Percentiles rank a stretch among this genome's conserved stretches.
Evolutionary conservation across 2,888 invertebrate genomes (phyloP).

Genomic region (Sarcophaga carnaria): DNA sequence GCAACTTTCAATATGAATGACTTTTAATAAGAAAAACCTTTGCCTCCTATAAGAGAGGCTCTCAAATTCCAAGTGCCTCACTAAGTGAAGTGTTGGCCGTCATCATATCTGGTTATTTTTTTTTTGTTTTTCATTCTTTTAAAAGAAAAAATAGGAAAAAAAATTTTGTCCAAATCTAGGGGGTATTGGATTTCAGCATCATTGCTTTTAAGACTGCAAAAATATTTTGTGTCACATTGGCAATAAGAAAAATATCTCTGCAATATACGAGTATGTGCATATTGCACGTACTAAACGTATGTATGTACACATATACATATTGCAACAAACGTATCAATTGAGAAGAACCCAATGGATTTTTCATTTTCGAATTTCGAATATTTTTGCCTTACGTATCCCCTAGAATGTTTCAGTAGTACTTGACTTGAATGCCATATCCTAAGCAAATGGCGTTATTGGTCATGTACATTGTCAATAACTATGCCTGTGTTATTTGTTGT

Average conservation of each 20-base stretch:
- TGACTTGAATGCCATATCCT: conserved; percentile 20
- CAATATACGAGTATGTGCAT: conserved; percentile 48
- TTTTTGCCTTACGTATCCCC: neutral
- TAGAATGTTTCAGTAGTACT: conserved; percentile 2
- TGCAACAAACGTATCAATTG: conserved; percentile 43
- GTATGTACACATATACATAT: neutral
- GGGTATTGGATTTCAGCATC: conserved; percentile 68
- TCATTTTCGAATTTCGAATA: conserved; percentile 9
- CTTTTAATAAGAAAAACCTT: neutral
- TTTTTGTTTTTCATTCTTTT: too few species aligned
- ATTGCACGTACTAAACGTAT: neutral
- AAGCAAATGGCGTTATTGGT: conserved; percentile 59
- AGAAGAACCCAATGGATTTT: conserved; percentile 54
- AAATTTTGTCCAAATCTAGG: conserved; percentile 35
- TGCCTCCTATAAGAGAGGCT: neutral
- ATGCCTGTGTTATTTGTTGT: conserved; percentile 57
- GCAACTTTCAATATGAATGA: too few species aligned
- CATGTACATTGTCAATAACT: conserved; percentile 64
- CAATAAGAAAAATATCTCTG: conserved; percentile 46
- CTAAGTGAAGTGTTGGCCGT: neutral
- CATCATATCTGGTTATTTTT: neutral
- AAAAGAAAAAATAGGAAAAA: too few species aligned
- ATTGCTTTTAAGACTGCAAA: conserved; percentile 53
- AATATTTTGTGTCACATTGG: neutral
- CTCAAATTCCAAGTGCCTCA: conserved; percentile 50